Conservation (phyloP, 2,888 invertebrate genomes). For the Ischnus inquisitorius region DNA sequence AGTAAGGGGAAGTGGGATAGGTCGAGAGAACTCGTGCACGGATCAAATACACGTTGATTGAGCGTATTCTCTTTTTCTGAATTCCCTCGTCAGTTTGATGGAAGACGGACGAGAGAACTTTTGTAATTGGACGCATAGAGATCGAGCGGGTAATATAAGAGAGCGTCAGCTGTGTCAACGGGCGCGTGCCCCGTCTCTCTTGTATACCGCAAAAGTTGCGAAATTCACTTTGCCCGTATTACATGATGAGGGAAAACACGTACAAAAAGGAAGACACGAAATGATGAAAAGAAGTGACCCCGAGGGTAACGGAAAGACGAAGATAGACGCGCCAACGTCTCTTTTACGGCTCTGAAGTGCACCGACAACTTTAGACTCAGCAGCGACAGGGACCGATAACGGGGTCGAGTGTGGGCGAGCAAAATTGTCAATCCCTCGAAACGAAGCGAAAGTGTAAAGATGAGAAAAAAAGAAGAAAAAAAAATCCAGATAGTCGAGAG, state of each 20-base stretch:
- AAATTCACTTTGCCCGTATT: slow-evolving; percentile 44
- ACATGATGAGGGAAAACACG: slow-evolving; percentile 24
- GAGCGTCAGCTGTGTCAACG: slow-evolving; percentile 44
- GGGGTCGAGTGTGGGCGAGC: slow-evolving; percentile 38
- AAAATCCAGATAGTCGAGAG: slow-evolving; percentile 19
- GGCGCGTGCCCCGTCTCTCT: slow-evolving; percentile 10
- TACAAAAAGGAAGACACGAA: not conserved
- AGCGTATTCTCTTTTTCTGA: slow-evolving; percentile 13
- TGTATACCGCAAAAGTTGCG: slow-evolving; percentile 45
- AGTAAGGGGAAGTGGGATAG: not conserved
- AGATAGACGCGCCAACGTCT: slow-evolving; percentile 46
- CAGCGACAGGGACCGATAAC: slow-evolving; percentile 18
- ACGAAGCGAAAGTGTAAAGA: slow-evolving; percentile 30
- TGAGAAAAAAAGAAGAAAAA: not conserved
- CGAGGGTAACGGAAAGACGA: not conserved
- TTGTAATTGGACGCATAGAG: slow-evolving; percentile 43
- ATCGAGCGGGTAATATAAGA: not conserved
- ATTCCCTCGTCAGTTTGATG: slow-evolving; percentile 15
- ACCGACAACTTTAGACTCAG: slow-evolving; percentile 29
- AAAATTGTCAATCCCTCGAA: slow-evolving; percentile 54
- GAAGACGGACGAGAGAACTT: not conserved
- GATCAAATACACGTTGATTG: slow-evolving; percentile 28
- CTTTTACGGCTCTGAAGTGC: slow-evolving; percentile 44
- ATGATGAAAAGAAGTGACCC: slow-evolving; percentile 14
- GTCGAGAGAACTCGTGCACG: not conserved